Evolutionary conservation across 2,888 invertebrate species (phyloP), one percentile per base, ranked within the genome.

Genomic region (Meghimatium bilineatum): DNA sequence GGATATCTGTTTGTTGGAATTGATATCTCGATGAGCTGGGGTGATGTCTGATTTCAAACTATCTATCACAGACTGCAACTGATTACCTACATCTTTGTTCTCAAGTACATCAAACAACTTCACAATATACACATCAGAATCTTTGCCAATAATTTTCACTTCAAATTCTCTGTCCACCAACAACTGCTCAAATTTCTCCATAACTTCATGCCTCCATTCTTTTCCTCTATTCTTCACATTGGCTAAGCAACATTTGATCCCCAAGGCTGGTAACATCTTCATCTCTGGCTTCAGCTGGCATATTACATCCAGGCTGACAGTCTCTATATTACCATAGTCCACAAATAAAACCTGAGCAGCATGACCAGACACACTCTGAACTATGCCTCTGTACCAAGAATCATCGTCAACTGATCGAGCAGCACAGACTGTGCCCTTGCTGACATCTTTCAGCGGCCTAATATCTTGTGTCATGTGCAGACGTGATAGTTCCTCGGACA

Each of bases 261-360:
- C 92, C 82, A 90, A 89, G 0, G 88, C 86, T 12, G 91, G 90
- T 29, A 88, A 69, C 20, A 34, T 78, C 14, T 87, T 74, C 74
- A 92, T 89, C 32, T 91, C 89, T 17, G 85, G 74, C 75, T 89
- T 84, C 26, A 92, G 38, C 12, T 85, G 77, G 85, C 89, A 90
- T 6, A 93, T 71, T n/a, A 87, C 86, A 17, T 78, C 80, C 0
- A 87, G 38, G 1, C 86, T 72, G 12, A 91, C 88, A n/a, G 80
- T 86, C 56, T 92, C 92, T 14, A 85, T 84, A 82, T 93, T 93
- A 17, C 93, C 93, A 88, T 91, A 93, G 86, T 93, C 93, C 23
- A 93, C 87, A 88, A 92, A 93, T 26, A 83, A 83, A 0, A 93
- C 91, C 74, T 82, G 82, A 1, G 88, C 86, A 29, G 81, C 85